Conservation (phyloP, 2,797 vertebrate genomes). For the Sciaenops ocellatus region DNA sequence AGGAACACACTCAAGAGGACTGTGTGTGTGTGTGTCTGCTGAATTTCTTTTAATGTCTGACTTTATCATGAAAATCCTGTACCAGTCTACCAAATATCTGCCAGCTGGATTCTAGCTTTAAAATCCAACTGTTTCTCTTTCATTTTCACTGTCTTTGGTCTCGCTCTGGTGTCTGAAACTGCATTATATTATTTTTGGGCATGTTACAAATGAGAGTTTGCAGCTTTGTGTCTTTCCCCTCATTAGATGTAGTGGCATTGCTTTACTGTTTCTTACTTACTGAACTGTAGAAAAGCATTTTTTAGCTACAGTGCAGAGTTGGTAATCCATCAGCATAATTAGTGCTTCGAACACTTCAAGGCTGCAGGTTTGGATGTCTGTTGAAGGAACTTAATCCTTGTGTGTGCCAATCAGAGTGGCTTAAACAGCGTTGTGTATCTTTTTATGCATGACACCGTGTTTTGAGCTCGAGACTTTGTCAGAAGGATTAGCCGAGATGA, state of each 20-base stretch:
- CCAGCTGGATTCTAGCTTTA: conserved; percentile 9
- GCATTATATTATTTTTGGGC: background rate
- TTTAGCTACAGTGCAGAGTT: conserved; percentile 36
- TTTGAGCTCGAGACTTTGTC: conserved; percentile 44
- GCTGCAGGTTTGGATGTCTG: conserved; percentile 53
- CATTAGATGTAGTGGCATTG: conserved; percentile 4
- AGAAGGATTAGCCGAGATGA: conserved; percentile 49
- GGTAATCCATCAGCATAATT: conserved; percentile 52
- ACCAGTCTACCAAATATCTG: conserved; percentile 18
- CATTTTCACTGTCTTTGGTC: conserved; percentile 8
- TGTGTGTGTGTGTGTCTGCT: background rate
- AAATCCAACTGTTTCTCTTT: background rate
- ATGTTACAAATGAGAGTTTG: conserved; percentile 7
- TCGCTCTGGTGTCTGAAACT: background rate
- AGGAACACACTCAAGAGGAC: conserved; percentile 12
- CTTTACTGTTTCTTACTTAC: conserved; percentile 6
- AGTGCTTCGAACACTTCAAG: conserved; percentile 40
- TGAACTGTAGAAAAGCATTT: conserved; percentile 7
- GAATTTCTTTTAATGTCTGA: conserved; percentile 24
- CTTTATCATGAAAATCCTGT: conserved; percentile 18
- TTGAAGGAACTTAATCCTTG: conserved; percentile 56
- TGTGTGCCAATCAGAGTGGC: conserved; percentile 53
- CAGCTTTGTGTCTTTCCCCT: background rate
- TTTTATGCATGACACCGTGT: conserved; percentile 47
- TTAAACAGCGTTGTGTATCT: conserved; percentile 47